phyloP scores from a whole-genome alignment of 2,113 vertebrate genomes.

The Pangasianodon hypophthalmus region DNA sequence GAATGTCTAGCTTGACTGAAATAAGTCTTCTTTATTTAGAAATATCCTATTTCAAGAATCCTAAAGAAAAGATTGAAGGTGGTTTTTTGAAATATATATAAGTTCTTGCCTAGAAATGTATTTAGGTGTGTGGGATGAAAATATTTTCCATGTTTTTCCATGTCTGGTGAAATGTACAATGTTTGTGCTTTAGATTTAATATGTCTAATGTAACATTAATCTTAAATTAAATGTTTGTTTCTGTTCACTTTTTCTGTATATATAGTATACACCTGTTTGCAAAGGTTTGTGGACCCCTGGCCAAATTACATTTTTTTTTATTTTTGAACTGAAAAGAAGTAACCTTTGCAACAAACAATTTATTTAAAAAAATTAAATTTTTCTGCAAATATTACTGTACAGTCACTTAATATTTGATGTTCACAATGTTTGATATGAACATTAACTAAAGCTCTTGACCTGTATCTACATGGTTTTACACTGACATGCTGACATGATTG shows the following conservation, averaged over 20 bases:
- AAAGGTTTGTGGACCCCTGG: neutral
- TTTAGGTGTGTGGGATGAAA: neutral
- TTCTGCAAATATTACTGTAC: neutral
- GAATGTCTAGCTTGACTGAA: neutral
- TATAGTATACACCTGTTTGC: neutral
- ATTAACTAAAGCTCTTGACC: neutral
- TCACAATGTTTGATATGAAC: neutral
- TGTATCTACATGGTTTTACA: neutral
- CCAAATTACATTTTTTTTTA: neutral
- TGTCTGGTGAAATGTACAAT: neutral
- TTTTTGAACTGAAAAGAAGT: neutral
- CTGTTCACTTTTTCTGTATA: neutral
- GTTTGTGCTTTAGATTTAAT: neutral
- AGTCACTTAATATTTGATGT: neutral
- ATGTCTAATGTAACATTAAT: neutral
- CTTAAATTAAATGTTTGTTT: neutral
- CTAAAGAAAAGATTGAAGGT: neutral
- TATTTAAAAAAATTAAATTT: neutral
- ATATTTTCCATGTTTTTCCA: neutral
- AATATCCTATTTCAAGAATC: neutral
- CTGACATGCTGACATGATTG: neutral
- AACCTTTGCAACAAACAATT: neutral
- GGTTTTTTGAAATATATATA: neutral
- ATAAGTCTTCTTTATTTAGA: neutral
- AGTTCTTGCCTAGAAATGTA: neutral